These are phyloP conservation scores for Centrocercus urophasianus DNA, from an alignment of 2,113 vertebrate genomes.

Conservation along the genomic window DNA sequence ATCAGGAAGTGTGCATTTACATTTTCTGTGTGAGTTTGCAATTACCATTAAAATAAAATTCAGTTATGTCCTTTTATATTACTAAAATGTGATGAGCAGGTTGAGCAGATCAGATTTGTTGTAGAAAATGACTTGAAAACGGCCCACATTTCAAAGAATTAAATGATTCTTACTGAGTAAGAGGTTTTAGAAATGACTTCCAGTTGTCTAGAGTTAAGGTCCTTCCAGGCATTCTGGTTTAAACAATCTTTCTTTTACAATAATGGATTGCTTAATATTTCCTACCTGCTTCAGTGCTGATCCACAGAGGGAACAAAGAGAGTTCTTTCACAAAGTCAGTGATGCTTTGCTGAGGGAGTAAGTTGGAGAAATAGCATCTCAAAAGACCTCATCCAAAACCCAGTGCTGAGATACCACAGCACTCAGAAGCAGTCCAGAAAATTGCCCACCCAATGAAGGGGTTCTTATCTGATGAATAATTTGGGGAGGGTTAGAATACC, in stretches of 20 bases:
- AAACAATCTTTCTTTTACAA: conserved; percentile 51
- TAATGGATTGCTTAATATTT: neutral
- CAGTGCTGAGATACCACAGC: neutral
- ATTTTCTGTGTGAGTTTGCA: conserved; percentile 85
- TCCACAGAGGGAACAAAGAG: neutral
- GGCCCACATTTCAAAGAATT: conserved; percentile 75
- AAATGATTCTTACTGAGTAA: conserved; percentile 54
- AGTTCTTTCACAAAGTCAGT: neutral
- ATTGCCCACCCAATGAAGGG: neutral
- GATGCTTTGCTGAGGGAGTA: neutral
- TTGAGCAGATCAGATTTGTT: conserved; percentile 73
- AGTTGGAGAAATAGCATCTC: neutral
- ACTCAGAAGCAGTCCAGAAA: neutral
- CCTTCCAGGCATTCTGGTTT: conserved; percentile 62
- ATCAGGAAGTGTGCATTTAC: conserved; percentile 81
- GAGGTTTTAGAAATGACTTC: conserved; percentile 64
- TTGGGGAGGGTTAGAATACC: neutral
- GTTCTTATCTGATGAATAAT: neutral
- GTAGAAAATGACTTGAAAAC: conserved; percentile 72
- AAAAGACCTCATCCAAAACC: neutral
- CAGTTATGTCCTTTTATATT: conserved; percentile 80
- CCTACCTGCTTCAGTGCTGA: conserved; percentile 5
- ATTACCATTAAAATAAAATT: conserved; percentile 83
- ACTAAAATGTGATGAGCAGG: conserved; percentile 78
- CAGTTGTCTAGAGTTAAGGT: conserved; percentile 50